Conservation (phyloP, 2,888 invertebrate genomes). For the Pristionchus japonicus region DNA sequence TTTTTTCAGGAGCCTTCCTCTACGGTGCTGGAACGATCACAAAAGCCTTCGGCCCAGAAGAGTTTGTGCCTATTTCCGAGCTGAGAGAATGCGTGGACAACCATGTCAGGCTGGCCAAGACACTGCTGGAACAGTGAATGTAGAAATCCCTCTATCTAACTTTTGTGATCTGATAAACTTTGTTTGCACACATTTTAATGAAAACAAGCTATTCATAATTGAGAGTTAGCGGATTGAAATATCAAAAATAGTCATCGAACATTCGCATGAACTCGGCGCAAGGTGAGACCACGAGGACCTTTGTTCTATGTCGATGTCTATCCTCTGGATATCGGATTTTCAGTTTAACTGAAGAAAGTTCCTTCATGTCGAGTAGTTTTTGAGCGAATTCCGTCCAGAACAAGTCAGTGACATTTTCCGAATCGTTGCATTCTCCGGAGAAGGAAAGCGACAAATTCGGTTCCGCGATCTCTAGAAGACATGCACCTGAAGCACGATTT, state of each 20-base stretch:
- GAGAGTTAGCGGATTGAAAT: background rate
- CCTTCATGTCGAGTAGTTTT: background rate
- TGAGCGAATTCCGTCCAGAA: background rate
- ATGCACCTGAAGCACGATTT: background rate
- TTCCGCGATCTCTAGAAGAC: background rate
- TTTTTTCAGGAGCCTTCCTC: constrained; percentile 59
- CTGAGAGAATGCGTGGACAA: constrained; percentile 55
- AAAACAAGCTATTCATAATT: too few species aligned
- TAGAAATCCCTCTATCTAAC: too few species aligned
- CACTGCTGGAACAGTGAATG: background rate
- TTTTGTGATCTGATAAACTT: too few species aligned
- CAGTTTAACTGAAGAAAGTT: background rate
- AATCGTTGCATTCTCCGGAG: background rate
- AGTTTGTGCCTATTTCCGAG: constrained; percentile 64
- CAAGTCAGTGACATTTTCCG: background rate
- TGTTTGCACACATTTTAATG: too few species aligned
- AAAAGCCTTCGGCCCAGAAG: constrained; percentile 69
- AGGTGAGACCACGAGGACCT: background rate
- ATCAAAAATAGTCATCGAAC: background rate
- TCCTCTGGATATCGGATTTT: background rate
- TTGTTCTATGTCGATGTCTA: background rate
- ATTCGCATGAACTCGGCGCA: background rate
- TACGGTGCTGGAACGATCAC: constrained; percentile 71
- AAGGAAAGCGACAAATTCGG: background rate
- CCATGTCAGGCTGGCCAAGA: constrained; percentile 51